Conservation (phyloP, 1,140 invertebrate species). For the Drosophila trapezifrons region DNA sequence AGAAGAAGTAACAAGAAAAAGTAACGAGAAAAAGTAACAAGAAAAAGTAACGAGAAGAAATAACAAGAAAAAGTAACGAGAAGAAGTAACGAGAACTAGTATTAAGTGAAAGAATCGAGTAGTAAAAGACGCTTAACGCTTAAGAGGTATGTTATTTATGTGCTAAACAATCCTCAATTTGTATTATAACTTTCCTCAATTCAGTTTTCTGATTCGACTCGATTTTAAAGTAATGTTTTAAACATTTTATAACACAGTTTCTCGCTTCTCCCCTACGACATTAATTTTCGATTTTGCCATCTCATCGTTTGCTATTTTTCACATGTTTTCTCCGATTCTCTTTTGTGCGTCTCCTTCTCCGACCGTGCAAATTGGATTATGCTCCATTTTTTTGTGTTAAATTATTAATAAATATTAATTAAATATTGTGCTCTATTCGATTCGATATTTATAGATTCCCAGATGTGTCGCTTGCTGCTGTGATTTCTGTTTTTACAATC, state of each 20-base stretch:
- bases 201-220: no score
- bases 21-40: no score
- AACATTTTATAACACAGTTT: background rate
- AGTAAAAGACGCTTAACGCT: background rate
- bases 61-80: background rate
- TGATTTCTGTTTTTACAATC: conserved; percentile 6
- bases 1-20: no score
- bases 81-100: no score
- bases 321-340: conserved; percentile 1
- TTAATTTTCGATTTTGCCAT: background rate
- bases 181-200: background rate
- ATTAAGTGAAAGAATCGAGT: no score
- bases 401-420: conserved; percentile 28
- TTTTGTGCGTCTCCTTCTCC: conserved; percentile 1
- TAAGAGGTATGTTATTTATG: background rate
- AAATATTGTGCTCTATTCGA: conserved; percentile 9
- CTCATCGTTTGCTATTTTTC: background rate
- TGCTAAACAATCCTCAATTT: background rate
- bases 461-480: background rate
- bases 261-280: background rate
- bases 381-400: conserved; percentile 19
- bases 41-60: no score
- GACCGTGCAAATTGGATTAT: conserved; percentile 9
- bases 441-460: conserved; percentile 29
- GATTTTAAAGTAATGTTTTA: background rate